phyloP scores from a whole-genome alignment of 2,797 vertebrate genomes.

The Chrosomus eos region DNA sequence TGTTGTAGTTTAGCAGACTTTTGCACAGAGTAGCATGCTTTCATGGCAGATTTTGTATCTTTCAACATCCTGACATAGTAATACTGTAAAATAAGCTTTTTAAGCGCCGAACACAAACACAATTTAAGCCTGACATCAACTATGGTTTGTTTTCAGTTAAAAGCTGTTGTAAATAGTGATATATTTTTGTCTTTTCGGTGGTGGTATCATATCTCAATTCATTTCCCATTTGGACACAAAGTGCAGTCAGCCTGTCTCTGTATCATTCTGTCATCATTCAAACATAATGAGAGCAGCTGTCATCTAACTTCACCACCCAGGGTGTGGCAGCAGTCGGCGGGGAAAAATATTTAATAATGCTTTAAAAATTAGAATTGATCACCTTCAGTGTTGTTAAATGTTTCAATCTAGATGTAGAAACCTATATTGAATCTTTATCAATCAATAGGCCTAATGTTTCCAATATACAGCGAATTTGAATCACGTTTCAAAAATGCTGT shows the following conservation, averaged over 20 bases:
- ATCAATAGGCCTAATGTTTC: background rate
- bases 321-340: conserved; percentile 54
- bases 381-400: background rate
- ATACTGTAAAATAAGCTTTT: background rate
- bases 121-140: background rate
- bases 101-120: background rate
- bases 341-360: background rate
- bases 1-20: background rate
- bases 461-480: background rate
- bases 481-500: background rate
- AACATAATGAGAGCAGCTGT: conserved; percentile 41
- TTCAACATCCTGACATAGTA: background rate
- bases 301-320: conserved; percentile 51
- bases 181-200: background rate
- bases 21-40: background rate
- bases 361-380: background rate
- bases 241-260: conserved; percentile 18
- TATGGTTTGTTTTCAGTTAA: background rate
- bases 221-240: conserved; percentile 32
- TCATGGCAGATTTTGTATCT: background rate
- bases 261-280: conserved; percentile 34
- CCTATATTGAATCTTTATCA: background rate
- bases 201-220: background rate
- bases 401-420: background rate
- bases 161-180: conserved; percentile 1